Evolutionary conservation across 2,888 invertebrate genomes (phyloP), one percentile per base, ranked within the genome.

Genomic region (Mythimna lalbum): DNA sequence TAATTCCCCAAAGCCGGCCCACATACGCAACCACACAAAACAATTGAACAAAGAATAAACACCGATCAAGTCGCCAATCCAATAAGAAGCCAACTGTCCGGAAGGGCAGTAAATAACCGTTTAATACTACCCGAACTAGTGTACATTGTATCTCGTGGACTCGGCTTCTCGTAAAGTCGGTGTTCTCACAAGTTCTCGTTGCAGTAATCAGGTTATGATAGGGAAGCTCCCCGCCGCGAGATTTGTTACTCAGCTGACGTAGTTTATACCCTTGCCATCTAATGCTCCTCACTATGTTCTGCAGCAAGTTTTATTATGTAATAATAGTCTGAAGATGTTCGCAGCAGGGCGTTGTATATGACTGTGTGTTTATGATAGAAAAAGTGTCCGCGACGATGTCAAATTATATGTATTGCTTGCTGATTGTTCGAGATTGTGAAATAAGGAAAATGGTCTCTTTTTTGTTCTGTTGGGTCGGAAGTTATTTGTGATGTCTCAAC

Each of bases 151-250:
- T 53, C 63, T 60, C 31, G 50, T 31, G 31, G 17, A 21, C 23
- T 52, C 50, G 53, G 5, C 27, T 49, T 73, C 72, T 50, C 71
- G 50, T 33, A 62, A 39, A 61, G 70, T 21, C 36, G 33, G 19
- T 39, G n/a, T 55, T 61, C 70, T 27, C 50, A 53, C 10, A 63
- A 27, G 31, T n/a, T 64, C 64, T 56, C 62, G 50, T 39, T 33
- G 70, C 63, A 59, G 72, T 86, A 86, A 87, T 86, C 84, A 64
- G 73, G 82, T 87, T 87, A 85, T 75, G 67, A 72, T 67, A 69
- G 73, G 81, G 76, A 62, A 21, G 78, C 73, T 62, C 75, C 79
- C 80, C 77, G 76, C 70, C 21, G 83, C 31, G 84, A 84, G 87
- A 87, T 85, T 87, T 83, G 85, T 84, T 65, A 50, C 59, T 67